phyloP scores from a whole-genome alignment of 2,113 vertebrate genomes.

The Perca flavescens region DNA sequence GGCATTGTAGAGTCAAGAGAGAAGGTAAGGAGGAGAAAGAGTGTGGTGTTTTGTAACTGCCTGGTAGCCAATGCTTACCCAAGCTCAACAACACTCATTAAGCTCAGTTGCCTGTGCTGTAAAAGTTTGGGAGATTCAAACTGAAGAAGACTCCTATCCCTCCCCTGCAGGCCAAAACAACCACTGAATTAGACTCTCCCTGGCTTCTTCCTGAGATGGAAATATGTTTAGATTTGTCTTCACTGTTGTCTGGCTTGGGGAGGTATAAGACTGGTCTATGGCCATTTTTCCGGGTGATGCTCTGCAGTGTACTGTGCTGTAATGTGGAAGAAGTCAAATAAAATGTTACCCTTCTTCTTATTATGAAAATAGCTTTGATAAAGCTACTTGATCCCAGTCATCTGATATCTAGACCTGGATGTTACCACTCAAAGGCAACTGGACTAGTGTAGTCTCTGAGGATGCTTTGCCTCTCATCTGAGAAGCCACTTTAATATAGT shows the following conservation, averaged over 20 bases:
- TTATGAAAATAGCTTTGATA: background rate
- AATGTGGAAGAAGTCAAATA: background rate
- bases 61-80: conserved; percentile 59
- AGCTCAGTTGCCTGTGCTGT: conserved; percentile 48
- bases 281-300: conserved; percentile 14
- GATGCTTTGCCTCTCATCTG: background rate
- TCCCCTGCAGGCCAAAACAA: conserved; percentile 64
- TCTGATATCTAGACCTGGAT: background rate
- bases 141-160: conserved; percentile 51
- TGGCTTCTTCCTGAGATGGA: conserved; percentile 44
- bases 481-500: no score
- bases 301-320: background rate
- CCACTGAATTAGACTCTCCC: conserved; percentile 40
- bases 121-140: conserved; percentile 69
- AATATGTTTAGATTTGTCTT: conserved; percentile 56
- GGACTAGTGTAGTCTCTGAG: background rate
- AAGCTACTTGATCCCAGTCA: background rate
- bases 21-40: conserved; percentile 36
- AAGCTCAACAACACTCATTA: conserved; percentile 64
- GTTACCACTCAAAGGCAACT: background rate
- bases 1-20: conserved; percentile 41
- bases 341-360: background rate
- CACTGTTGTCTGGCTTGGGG: conserved; percentile 16
- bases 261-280: conserved; percentile 5
- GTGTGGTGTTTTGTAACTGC: conserved; percentile 43